Evolutionary conservation across 2,888 invertebrate genomes (phyloP), one percentile per base, ranked within the genome.

Genomic region (Anoplius nigerrimus): DNA sequence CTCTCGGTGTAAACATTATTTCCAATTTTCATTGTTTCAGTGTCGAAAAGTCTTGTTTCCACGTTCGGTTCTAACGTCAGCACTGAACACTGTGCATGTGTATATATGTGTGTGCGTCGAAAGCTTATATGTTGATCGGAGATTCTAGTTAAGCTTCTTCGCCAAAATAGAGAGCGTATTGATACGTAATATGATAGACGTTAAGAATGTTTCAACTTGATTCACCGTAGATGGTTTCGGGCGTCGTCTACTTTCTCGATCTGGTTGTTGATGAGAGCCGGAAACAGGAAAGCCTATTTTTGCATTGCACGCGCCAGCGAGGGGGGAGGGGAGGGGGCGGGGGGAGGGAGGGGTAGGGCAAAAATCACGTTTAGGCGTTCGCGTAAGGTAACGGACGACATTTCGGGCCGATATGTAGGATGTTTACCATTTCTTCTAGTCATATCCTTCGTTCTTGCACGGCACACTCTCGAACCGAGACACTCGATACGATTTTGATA

Each of bases 271-370:
- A 20, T 75, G 78, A 70, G 61, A 65, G 69, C 76, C 78, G 78
- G 78, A 70, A 78, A 78, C 76, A 78, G 78, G 78, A 79, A 78
- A 79, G 78, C 78, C 78, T 79, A 79, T 79, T 79, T 79, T 79
- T 79, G 76, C 78, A 79, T 78, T 62, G 24, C 45, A n/a, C 16
- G 78, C 76, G 76, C 71, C 74, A 72, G 76, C 78, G 75, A 75
- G 34, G 75, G 68, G 69, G 62, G 43, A 56, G n/a, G n/a, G n/a
- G n/a, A n/a, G n/a, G n/a, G n/a, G n/a, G n/a, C n/a, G n/a, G n/a
- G n/a, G n/a, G n/a, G n/a, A n/a, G n/a, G n/a, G n/a, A n/a, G n/a
- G n/a, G n/a, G n/a, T n/a, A 51, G 15, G 59, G 16, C 53, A 71
- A 69, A 76, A 65, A 66, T 71, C 52, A 34, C 71, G 68, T 69